These are phyloP conservation scores for Hippopotamyrus pictus DNA, from an alignment of 2,797 vertebrate genomes.

Conservation along the genomic window DNA sequence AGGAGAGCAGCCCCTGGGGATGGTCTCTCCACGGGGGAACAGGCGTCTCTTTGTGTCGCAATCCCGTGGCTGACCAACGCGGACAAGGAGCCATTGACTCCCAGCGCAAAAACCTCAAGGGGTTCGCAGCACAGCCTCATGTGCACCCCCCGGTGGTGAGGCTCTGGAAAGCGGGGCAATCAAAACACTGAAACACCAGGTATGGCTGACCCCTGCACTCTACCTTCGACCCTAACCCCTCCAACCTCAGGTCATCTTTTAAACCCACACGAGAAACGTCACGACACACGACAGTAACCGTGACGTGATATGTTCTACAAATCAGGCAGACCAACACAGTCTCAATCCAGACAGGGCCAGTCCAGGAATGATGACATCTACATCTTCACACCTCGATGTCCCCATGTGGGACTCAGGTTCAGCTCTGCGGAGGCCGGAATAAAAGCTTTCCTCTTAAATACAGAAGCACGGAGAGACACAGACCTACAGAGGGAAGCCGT, in stretches of 20 bases:
- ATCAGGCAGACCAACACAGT: neutral
- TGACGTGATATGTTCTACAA: neutral
- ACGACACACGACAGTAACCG: neutral
- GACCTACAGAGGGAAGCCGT: neutral
- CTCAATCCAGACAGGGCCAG: neutral
- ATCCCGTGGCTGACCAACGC: constrained; percentile 18
- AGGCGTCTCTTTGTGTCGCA: constrained; percentile 42
- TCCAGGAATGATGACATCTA: neutral
- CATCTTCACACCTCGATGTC: neutral
- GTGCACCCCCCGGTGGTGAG: neutral
- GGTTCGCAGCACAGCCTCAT: constrained; percentile 5
- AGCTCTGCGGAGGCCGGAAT: neutral
- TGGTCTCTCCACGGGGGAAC: constrained; percentile 28
- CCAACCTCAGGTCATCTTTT: neutral
- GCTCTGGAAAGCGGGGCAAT: neutral
- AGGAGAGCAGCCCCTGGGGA: constrained; percentile 23
- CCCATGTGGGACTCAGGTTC: neutral
- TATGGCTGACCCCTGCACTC: neutral
- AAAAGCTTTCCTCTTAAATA: neutral
- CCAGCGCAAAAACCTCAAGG: neutral
- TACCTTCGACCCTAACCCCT: constrained; percentile 18
- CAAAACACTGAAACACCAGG: neutral
- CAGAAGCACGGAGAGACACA: neutral
- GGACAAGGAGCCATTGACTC: constrained; percentile 36
- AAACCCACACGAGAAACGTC: neutral